These are phyloP conservation scores for Muraenolepis orangiensis DNA, from an alignment of 2,797 vertebrate species.

Conservation along the genomic window DNA sequence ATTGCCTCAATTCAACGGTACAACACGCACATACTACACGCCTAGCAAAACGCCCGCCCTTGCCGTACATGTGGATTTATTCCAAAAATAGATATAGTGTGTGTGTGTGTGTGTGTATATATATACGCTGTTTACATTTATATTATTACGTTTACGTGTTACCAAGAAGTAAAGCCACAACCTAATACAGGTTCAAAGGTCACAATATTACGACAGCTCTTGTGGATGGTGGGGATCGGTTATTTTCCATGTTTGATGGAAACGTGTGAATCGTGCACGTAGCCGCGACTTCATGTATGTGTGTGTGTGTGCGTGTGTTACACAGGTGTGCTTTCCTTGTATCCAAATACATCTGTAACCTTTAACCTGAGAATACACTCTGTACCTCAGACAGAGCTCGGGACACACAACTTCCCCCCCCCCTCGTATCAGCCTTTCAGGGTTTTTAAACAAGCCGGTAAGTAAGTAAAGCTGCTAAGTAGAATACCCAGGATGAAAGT, in stretches of 20 bases:
- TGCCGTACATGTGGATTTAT: conserved; percentile 62
- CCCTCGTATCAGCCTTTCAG: background rate
- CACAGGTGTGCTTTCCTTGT: conserved; percentile 65
- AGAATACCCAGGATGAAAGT: too few relatives aligned
- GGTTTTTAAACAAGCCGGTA: background rate
- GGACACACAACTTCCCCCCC: too few relatives aligned
- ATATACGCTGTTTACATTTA: conserved; percentile 76
- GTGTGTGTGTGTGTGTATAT: too few relatives aligned
- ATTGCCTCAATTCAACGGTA: conserved; percentile 74
- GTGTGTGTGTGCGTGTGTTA: conserved; percentile 43
- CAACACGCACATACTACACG: conserved; percentile 56
- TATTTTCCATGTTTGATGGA: conserved; percentile 12
- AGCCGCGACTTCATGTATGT: background rate
- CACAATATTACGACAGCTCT: conserved; percentile 73
- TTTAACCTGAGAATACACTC: conserved; percentile 64
- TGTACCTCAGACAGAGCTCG: conserved; percentile 46
- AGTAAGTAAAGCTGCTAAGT: too few relatives aligned
- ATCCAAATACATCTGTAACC: conserved; percentile 44
- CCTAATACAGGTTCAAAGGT: conserved; percentile 75
- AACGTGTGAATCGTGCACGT: background rate
- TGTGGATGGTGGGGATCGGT: conserved; percentile 50
- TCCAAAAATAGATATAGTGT: conserved; percentile 78
- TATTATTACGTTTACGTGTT: conserved; percentile 71
- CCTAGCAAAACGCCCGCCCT: conserved; percentile 58
- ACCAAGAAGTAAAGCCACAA: conserved; percentile 72